Evolutionary conservation across 2,888 invertebrate species (phyloP), one percentile per base, ranked within the genome.

Genomic region (Leptinotarsa haldemani): DNA sequence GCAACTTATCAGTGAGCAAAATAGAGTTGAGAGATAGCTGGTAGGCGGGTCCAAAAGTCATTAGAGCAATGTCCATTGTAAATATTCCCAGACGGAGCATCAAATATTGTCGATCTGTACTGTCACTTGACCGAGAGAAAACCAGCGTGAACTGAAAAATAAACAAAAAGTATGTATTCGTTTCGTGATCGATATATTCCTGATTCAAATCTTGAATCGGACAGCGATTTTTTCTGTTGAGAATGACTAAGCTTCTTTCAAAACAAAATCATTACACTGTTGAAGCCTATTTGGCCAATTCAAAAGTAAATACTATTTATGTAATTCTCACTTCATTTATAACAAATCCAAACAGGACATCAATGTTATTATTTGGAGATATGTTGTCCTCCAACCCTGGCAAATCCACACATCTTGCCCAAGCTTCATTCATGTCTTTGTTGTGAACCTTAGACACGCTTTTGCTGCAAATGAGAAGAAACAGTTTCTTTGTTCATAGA

Each of bases 321-420:
- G 3, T 0, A 40, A 40, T 40, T 40, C 61, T 75, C 82, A 90
- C 90, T 87, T 93, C 93, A 87, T 93, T 94, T 18, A 95, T 88
- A 30, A 93, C 90, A 78, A 95, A 91, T 82, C 95, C 88, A 68
- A 94, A 88, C 71, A 95, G 88, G 52, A 92, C 89, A 68, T 91
- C 91, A 71, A 95, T 94, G 67, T 90, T 91, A 86, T 95, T 95
- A 83, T 91, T 91, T 0, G 93, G 93, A 0, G 95, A 95, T 47
- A 94, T 92, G 84, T 94, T 95, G 83, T 95, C 95, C 79, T 95
- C 95, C 78, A 95, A 93, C 2, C 95, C 94, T 2, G 94, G 94
- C 53, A 95, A 88, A 86, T 94, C 94, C 0, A 94, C 92, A 9
- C 91, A 92, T 74, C 94, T 89, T 0, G 94, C 93, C 90, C 93